These are phyloP conservation scores for human DNA, from an alignment of 2,113 vertebrate species.

Conservation along the genomic window GRCh38 chr22:31016001-31016500, in stretches of 20 bases:
- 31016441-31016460: neutral
- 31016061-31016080: no score
- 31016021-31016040: no score
- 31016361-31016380: neutral
- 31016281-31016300: neutral
- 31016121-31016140: no score
- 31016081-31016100: no score
- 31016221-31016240: neutral
- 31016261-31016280: neutral
- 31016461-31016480: neutral
- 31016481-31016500: neutral
- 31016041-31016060: no score
- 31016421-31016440: neutral
- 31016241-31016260: neutral
- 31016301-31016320: neutral
- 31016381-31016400: neutral
- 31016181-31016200: no score
- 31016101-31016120: no score
- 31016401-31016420: neutral
- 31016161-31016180: no score
- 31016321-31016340: neutral
- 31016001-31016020: no score
- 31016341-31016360: neutral
- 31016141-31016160: no score
- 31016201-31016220: no score